Conservation (phyloP, 2,113 vertebrate species). For the Ctenomys sociabilis region DNA sequence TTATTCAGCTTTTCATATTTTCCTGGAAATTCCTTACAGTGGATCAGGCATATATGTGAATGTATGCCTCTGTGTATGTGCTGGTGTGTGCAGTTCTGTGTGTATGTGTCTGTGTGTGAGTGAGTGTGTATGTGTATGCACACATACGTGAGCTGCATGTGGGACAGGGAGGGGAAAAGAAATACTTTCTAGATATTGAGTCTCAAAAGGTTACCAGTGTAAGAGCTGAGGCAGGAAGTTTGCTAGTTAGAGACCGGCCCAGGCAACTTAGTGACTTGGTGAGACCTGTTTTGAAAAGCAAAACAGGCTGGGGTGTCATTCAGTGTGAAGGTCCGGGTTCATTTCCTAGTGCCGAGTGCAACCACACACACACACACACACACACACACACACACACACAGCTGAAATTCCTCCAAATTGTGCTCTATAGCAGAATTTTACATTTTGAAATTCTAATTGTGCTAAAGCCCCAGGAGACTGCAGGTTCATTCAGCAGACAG, state of each 20-base stretch:
- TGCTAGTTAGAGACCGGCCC: neutral
- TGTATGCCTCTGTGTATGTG: too few relatives aligned
- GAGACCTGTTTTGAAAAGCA: neutral
- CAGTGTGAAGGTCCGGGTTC: neutral
- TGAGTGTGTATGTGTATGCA: too few relatives aligned
- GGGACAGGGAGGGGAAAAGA: neutral
- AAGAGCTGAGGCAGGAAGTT: neutral
- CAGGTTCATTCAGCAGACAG: accelerated
- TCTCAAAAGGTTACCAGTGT: neutral
- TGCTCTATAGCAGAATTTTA: neutral
- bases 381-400: neutral
- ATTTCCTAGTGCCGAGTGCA: too few relatives aligned
- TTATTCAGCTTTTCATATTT: neutral
- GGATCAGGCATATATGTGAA: neutral
- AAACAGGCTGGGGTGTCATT: neutral
- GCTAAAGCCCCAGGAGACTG: neutral
- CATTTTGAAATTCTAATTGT: neutral
- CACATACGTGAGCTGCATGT: accelerated
- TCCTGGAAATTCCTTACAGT: neutral
- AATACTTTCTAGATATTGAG: neutral
- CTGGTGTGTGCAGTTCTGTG: neutral
- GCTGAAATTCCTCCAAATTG: neutral
- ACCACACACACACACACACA: neutral
- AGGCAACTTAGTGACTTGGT: neutral
- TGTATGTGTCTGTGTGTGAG: neutral